Evolutionary conservation across 1,140 invertebrate genomes (phyloP), one percentile per base, ranked within the genome.

Genomic region (Drosophila ercepeae): DNA sequence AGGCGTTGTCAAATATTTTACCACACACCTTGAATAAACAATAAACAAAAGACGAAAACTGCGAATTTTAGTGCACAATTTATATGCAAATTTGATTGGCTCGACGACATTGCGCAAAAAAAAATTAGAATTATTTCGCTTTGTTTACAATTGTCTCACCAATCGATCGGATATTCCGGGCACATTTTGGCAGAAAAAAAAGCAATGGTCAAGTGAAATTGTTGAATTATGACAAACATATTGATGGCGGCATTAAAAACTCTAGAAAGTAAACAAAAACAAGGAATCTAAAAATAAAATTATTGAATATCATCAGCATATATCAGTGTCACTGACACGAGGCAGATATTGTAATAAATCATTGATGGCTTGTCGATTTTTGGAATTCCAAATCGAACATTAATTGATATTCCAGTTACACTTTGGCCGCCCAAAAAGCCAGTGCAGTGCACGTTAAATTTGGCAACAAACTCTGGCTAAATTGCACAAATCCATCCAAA

Each of bases 211-310:
- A 57, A 58, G 58, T 67, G 73, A 81, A 83, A 83, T 83, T 63
- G 55, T 32, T 2, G 46, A 23, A 45, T 60, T 84, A 86, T 86
- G 79, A 68, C 53, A 55, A 23, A 68, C 57, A 84, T 84, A 84
- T 79, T 67, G 34, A 64, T 55, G 59, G 46, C 45, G 50, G 57
- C 23, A 75, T 84, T 84, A 79, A 19, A 27, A 46, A 41, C 19
- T 45, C 50, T 46, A 19, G 60, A 71, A 68, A 67, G 71, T 71
- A 82, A 82, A 78, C 78, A 82, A 74, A 75, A 68, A 68, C 45
- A 32, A 48, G 34, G 41, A 34, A 48, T 42, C 36, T 71, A 72
- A 60, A 41, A 48, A 53, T 61, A 72, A 54, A 53, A 69, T 27
- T 41, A 48, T 48, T 7, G 39, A 42, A 18, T 50, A 57, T 18